Evolutionary conservation across 1,140 invertebrate species (phyloP), one percentile per base, ranked within the genome.

Genomic region (Nylanderia fulva): DNA sequence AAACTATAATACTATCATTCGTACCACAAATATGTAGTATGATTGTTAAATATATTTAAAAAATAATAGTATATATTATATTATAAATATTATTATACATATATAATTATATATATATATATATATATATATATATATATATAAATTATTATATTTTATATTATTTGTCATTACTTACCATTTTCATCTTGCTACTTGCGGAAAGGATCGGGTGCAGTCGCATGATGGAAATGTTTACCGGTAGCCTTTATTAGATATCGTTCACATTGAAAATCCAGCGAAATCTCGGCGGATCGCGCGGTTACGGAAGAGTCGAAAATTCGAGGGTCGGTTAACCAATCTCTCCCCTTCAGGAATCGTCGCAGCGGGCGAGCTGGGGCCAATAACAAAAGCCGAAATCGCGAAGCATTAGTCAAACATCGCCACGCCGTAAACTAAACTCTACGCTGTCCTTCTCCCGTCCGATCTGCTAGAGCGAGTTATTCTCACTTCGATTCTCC

Each of bases 361-460:
- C 90, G 54, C 90, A 88, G 90, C 90, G 82, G 87, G 90, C 61
- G 77, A 89, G 64, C 85, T 6, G 42, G 24, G 24, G 48, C 29
- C 77, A 82, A 80, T 69, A 69, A 87, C 87, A 88, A 91, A 88
- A 87, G 86, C 82, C 80, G 72, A 92, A 92, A 92, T 91, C 86
- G 88, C 87, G 24, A 29, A 74, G 71, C 88, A 92, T 92, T 92
- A 92, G 87, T 92, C 91, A 92, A 92, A 91, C 87, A 91, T 92
- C 86, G 86, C 86, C 89, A 92, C 84, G 79, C 88, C 85, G 86
- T 91, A 91, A 92, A 92, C 84, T 86, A 90, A 90, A 85, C 74
- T 66, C 66, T 15, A 54, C 13, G 29, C 61, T 9, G 45, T 74
- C 74, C 80, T 60, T 80, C 63, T 60, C 11, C 18, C 36, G 3